Base-by-base conservation (phyloP, 2,888 invertebrate species). In the Corbicula japonica region DNA sequence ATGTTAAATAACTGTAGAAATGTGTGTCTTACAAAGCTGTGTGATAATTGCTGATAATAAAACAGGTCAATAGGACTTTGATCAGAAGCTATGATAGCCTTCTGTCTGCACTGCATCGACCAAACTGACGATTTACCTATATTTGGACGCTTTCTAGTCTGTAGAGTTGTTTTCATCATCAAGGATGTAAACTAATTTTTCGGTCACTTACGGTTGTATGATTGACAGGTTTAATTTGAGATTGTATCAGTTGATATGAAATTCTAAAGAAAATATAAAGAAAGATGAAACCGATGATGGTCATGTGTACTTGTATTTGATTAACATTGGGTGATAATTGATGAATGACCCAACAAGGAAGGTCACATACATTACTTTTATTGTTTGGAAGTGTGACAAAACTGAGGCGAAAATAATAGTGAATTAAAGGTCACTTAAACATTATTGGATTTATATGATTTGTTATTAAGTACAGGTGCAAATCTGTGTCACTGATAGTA, bases 311-410 rank as follows among this genome's bases (percentile, higher is more conserved):
- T 35, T 58, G 5, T 34, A 18, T 15, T 21, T 58, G 35, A 58
- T 21, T 35, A 58, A 34, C 23, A 23, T 35, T 35, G 38, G 18
- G 35, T 23, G 34, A 58, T 35, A 58, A 35, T 58, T 54, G 30
- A 54, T 15, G 32, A 12, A 18, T 15, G 30, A 28, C 54, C 30
- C 32, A 26, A 28, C 28, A 26, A 58, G 38, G 35, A 38, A 12
- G n/a, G 30, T 23, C 35, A 35, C 58, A 58, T 58, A 21, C n/a
- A n/a, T n/a, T 58, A 38, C 35, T 6, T 35, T 21, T 32, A 4
- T 58, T 58, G 21, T 58, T 58, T 58, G 35, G 58, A 58, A 5
- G 21, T 34, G 58, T 58, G 58, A 58, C 58, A 56, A 56, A 58
- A 58, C 32, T 12, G 35, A n/a, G 58, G 35, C 6, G 35, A 35